Evolutionary conservation across 2,113 vertebrate genomes (phyloP).

Genomic region (Acrocephalus kingi): DNA sequence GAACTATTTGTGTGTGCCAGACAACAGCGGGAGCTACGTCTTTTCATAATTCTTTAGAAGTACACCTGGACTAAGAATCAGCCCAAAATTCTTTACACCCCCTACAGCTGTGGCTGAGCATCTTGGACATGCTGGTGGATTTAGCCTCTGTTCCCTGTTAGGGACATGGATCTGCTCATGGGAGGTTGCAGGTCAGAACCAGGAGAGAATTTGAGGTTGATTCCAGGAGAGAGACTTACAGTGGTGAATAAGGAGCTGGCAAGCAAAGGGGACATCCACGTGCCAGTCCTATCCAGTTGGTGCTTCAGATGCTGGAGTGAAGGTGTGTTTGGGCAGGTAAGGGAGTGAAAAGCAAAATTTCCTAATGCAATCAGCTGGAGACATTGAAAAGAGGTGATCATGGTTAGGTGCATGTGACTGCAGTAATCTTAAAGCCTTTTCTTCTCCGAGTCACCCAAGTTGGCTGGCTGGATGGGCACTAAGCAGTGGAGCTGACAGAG

Average conservation of each 20-base stretch:
- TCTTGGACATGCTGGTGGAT: not conserved
- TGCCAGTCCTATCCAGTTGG: not conserved
- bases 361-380: not conserved
- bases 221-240: not conserved
- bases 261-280: not conserved
- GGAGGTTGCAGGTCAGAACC: not conserved
- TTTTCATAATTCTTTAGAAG: not conserved
- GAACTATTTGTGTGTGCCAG: not conserved
- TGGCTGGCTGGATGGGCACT: not conserved
- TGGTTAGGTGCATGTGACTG: too few species aligned
- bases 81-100: not conserved
- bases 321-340: accelerated
- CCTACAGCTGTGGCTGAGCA: accelerated
- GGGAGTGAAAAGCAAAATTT: not conserved
- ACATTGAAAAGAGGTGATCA: not conserved
- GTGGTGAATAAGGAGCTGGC: not conserved
- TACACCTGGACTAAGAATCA: not conserved
- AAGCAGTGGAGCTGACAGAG: not conserved
- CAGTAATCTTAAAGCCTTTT: not conserved
- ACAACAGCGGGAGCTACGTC: not conserved
- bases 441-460: not conserved
- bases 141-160: not conserved
- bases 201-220: not conserved
- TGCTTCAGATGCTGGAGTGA: accelerated
- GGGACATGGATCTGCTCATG: not conserved